Evolutionary conservation across 2,797 vertebrate genomes (phyloP), one percentile per base, ranked within the genome.

Genomic region (Philypnodon macrostomus): DNA sequence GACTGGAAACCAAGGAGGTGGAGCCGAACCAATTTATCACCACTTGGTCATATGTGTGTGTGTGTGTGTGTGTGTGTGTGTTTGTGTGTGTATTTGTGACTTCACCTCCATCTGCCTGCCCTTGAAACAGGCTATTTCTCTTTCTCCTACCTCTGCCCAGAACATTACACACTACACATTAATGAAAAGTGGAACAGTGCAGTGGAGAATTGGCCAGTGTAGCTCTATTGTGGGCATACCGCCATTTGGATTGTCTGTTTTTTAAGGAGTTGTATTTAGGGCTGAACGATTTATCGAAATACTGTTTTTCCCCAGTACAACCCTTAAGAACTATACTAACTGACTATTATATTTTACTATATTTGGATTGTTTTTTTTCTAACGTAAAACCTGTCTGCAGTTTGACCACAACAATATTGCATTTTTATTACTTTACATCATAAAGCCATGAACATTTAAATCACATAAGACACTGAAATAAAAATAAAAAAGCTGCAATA

Each of bases 71-170:
- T 37, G 35, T 44, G 56, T 50, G 47, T 38, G 49, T 57, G 57
- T 41, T 39, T 38, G 58, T 58, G 57, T 47, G 58, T 65, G 40
- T 47, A 48, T 37, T 27, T 47, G 58, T 48, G 45, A 37, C 48
- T 76, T 78, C 70, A 79, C 75, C 80, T 84, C 62, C 59, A 50
- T 80, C 64, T 63, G 54, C 72, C 70, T 70, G 70, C 47, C 75
- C 77, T 85, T 81, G 80, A 84, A 84, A 57, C 44, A 31, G 50
- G 44, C 64, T 6, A 47, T 67, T 50, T 47, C 45, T 58, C 37
- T 49, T 40, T 29, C 21, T 18, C 9, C 1, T 24, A 26, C 40
- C 58, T 41, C 52, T 17, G 12, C 52, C n/a, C 23, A 11, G 21
- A 47, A 47, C 45, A 34, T 47, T 47, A 34, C 51, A 41, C 46